Evolutionary conservation across 2,888 invertebrate genomes (phyloP).

Genomic region (Unio pictorum): DNA sequence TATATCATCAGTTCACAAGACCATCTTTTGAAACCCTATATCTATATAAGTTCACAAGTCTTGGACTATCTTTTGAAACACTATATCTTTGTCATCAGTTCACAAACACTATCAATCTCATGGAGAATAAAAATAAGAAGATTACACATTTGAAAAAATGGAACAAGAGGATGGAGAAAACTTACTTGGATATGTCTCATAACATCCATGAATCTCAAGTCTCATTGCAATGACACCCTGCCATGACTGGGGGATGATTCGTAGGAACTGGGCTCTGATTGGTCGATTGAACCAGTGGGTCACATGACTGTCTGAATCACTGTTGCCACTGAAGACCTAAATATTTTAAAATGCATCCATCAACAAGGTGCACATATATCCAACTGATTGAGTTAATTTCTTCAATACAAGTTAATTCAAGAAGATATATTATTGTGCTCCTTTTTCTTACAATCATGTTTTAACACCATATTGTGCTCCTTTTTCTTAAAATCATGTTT

Average conservation of each 20-base stretch:
- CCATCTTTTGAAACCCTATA: background rate
- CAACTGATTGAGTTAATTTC: slow-evolving; percentile 1
- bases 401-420: no score
- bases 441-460: no score
- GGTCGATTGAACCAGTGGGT: slow-evolving; percentile 81
- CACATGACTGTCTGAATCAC: slow-evolving; percentile 77
- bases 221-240: slow-evolving; percentile 82
- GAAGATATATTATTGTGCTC: no score
- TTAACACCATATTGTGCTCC: no score
- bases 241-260: slow-evolving; percentile 85
- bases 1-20: background rate
- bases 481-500: no score
- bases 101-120: no score
- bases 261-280: slow-evolving; percentile 83
- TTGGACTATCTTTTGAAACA: no score
- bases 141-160: no score
- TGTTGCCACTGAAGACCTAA: slow-evolving; percentile 82
- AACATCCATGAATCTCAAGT: slow-evolving; percentile 84
- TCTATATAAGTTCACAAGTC: no score
- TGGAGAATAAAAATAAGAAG: no score
- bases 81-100: no score
- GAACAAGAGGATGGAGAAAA: background rate
- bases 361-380: no score
- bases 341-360: slow-evolving; percentile 6
- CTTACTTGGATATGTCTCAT: slow-evolving; percentile 45